phyloP scores from a whole-genome alignment of 2,113 vertebrate species.

The Atrichornis clamosus region DNA sequence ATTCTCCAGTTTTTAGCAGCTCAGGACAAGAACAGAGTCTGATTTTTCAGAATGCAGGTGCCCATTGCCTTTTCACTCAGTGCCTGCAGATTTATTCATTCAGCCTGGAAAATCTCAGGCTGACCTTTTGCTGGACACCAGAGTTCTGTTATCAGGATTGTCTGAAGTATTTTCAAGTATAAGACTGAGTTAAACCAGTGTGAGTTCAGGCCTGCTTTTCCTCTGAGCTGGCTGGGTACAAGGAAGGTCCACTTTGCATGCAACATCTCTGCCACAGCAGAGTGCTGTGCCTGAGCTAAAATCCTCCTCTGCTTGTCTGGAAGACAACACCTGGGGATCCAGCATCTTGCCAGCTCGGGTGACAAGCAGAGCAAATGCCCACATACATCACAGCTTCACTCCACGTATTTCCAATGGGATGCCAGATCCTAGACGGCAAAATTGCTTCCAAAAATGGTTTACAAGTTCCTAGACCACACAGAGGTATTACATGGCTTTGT shows the following conservation, averaged over 20 bases:
- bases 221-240: neutral
- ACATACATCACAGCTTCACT: neutral
- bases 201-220: neutral
- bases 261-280: neutral
- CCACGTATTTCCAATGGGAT: neutral
- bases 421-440: neutral
- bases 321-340: neutral
- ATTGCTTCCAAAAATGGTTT: neutral
- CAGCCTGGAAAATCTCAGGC: neutral
- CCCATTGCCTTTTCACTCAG: neutral
- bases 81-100: neutral
- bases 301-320: neutral
- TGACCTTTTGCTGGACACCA: neutral
- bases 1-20: neutral
- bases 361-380: neutral
- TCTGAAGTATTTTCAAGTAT: neutral
- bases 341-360: neutral
- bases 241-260: neutral
- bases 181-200: neutral
- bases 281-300: neutral
- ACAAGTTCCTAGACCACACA: neutral
- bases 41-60: neutral
- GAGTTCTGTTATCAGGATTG: neutral
- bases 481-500: neutral
- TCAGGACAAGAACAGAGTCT: neutral